Percentiles rank a stretch among this genome's conserved stretches.
Evolutionary conservation across 2,113 vertebrate species (phyloP).

Genomic region (Alethe castanea): DNA sequence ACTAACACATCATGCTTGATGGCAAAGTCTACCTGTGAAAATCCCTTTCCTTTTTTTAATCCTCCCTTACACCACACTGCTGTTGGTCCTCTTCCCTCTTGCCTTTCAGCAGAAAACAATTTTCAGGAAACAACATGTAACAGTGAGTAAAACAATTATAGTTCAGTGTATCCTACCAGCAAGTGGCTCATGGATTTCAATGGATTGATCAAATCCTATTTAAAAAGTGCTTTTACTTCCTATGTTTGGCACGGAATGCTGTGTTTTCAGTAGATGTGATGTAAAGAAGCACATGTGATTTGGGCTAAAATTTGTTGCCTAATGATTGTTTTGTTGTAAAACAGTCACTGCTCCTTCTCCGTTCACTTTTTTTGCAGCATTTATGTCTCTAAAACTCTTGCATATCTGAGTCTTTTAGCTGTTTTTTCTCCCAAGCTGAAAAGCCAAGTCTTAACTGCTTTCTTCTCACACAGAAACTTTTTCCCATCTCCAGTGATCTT

Average conservation of each 20-base stretch:
- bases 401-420: not conserved
- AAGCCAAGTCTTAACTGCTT: not conserved
- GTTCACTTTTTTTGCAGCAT: not conserved
- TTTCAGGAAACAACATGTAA: not conserved
- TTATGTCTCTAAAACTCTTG: not conserved
- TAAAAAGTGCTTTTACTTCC: not conserved
- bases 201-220: not conserved
- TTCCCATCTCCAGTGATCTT: not conserved
- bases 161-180: not conserved
- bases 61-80: not conserved
- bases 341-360: not conserved
- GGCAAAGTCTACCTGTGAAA: not conserved
- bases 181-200: not conserved
- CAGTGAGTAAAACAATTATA: not conserved
- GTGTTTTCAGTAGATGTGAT: not conserved
- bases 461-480: not conserved
- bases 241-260: not conserved
- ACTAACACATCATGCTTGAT: not conserved
- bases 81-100: not conserved
- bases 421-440: not conserved
- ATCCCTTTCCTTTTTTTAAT: not conserved
- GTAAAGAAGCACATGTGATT: not conserved
- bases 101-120: not conserved
- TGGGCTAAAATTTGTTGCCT: not conserved
- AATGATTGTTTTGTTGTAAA: not conserved